Base-by-base conservation (phyloP, 2,888 invertebrate species). In the Eristalis arbustorum region DNA sequence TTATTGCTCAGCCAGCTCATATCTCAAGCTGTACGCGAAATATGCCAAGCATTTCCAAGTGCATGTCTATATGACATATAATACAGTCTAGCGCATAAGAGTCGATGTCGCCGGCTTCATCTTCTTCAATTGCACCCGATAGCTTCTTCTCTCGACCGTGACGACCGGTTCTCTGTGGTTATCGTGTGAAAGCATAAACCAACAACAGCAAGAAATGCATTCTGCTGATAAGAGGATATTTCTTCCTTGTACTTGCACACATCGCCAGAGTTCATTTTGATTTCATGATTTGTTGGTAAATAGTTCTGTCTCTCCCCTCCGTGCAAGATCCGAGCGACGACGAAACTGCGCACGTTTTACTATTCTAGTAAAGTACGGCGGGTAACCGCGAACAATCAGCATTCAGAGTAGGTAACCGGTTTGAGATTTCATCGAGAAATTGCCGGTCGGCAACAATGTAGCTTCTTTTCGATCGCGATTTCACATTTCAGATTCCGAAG, bases 361-460 rank as follows among this genome's bases (percentile, higher is more conserved):
- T 61, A 59, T 66, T 75, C 80, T 63, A 68, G 57, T 76, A 71
- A 66, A 42, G 66, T 69, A 57, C 62, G n/a, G 42, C 42, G n/a
- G 3, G 42, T n/a, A 42, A 42, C 42, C 42, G n/a, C n/a, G 42
- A 42, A n/a, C n/a, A 49, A 31, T 40, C 28, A 67, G 56, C 67
- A 34, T 62, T 40, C 59, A 49, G 49, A 49, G 49, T 3, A 8
- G 8, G 18, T 18, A 81, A 81, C 80, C 84, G 81, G 84, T 80
- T 76, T 59, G 42, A 28, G 28, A 66, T 66, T 67, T 25, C 66
- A 64, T 28, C 59, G 64, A 42, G 49, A 76, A 71, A 81, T 63
- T 81, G 73, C 69, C 74, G 85, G 82, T 85, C 85, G 62, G 85
- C 82, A 85, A 85, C 85, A 85, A 56, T 72, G 14, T 69, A n/a